phyloP scores from a whole-genome alignment of 2,888 invertebrate species.

The Koerneria pararmatus region DNA sequence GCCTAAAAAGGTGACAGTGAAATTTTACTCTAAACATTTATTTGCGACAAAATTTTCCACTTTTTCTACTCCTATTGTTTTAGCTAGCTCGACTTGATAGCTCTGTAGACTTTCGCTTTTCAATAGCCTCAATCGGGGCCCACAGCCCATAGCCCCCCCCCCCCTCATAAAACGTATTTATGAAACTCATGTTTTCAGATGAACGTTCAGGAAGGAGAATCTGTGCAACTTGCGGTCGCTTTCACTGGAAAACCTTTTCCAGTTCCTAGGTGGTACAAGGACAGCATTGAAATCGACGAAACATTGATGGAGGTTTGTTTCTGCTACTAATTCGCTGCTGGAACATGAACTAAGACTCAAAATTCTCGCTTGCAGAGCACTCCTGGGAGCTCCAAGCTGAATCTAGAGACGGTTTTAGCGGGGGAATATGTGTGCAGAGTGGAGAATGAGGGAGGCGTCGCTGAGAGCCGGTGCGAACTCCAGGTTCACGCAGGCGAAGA shows the following conservation, averaged over 20 bases:
- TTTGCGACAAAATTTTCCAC: no score
- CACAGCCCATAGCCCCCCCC: no score
- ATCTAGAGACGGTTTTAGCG: slow-evolving; percentile 56
- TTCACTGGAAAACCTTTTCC: slow-evolving; percentile 28
- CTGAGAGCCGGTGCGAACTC: slow-evolving; percentile 28
- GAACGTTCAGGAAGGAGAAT: slow-evolving; percentile 30
- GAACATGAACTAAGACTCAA: no score
- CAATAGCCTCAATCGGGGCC: no score
- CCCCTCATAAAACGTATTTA: no score
- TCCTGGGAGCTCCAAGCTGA: slow-evolving; percentile 45
- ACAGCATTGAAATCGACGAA: slow-evolving; percentile 18
- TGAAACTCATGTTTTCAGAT: no score
- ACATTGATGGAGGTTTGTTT: slow-evolving; percentile 16
- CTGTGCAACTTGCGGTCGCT: slow-evolving; percentile 32
- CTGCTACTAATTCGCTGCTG: neutral
- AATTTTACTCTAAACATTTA: no score
- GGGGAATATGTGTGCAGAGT: slow-evolving; percentile 62
- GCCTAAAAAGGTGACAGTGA: slow-evolving; percentile 25
- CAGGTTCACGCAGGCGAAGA: slow-evolving; percentile 10
- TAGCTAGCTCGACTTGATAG: no score
- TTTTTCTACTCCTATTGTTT: no score
- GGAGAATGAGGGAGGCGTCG: slow-evolving; percentile 60
- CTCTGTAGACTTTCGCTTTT: no score
- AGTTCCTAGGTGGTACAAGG: slow-evolving; percentile 22
- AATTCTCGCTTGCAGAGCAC: slow-evolving; percentile 24